These are phyloP conservation scores for Metacarcinus magister DNA, from an alignment of 2,888 invertebrate species.

Conservation along the genomic window DNA sequence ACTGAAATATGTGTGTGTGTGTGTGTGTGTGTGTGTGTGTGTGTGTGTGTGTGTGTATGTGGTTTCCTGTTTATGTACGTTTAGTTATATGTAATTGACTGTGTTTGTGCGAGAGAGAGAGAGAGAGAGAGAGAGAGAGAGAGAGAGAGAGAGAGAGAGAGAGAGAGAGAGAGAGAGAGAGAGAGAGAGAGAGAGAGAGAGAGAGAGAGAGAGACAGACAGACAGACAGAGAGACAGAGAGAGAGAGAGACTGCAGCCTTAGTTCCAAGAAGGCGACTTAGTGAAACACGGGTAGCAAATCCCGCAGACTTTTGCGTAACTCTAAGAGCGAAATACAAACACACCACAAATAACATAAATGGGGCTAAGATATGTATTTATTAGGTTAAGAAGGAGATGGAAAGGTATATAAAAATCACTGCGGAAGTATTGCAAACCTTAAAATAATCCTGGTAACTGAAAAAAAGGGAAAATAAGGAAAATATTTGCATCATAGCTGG, in stretches of 20 bases:
- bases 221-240: no score
- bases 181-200: conserved; percentile 26
- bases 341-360: not conserved
- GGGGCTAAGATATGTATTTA: not conserved
- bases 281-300: not conserved
- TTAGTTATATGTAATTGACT: not conserved
- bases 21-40: conserved; percentile 4
- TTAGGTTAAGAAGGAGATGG: not conserved
- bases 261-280: not conserved
- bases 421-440: not conserved
- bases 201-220: not conserved
- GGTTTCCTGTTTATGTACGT: not conserved
- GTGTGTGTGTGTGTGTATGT: conserved; percentile 5
- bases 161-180: conserved; percentile 26
- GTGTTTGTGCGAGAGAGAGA: conserved; percentile 38
- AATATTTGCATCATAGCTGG: not conserved
- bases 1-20: conserved; percentile 30
- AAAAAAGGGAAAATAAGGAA: not conserved
- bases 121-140: not conserved
- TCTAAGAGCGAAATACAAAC: not conserved
- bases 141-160: not conserved
- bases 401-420: not conserved
- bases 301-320: not conserved
- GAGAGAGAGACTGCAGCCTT: not conserved
- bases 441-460: not conserved